Evolutionary conservation across 2,888 invertebrate genomes (phyloP), one percentile per base, ranked within the genome.

Genomic region (Gortyna flavago): DNA sequence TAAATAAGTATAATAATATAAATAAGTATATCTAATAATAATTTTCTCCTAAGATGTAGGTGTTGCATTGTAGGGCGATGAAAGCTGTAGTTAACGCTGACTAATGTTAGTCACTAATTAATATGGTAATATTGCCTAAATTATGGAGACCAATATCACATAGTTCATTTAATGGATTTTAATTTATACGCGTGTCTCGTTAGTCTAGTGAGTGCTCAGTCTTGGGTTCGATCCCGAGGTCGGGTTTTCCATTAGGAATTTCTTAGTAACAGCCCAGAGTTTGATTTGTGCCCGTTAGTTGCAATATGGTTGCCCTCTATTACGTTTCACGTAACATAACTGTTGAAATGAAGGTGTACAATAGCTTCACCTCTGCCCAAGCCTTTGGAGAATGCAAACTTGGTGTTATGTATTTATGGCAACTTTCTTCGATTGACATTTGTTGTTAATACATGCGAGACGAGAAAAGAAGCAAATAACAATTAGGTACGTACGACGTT

Each of bases 51-150:
- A 16, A 67, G 67, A 80, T 32, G 71, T 80, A 68, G 70, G 67
- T 61, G 71, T 80, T 32, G 54, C 25, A 38, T 44, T 57, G 75
- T 85, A 75, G 81, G 75, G 44, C 82, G 81, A 85, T 65, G 82
- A 83, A 83, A 83, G 72, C 71, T 48, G 48, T 32, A 62, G 59
- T 54, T 54, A 79, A 16, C 57, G 21, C 71, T 51, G 29, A 72
- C 67, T 83, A 38, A 61, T 72, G 68, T n/a, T n/a, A 35, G 11
- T 3, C 16, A 38, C 21, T 44, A 32, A 51, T n/a, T 44, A 32
- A 51, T n/a, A 9, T 1, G 32, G 21, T 61, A 44, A 48, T 41
- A 18, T 38, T 57, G 29, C 25, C 51, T 81, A 25, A 18, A 51
- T 51, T 11, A 29, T 21, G 11, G n/a, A 67, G 0, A 29, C 0